Conservation (phyloP, 2,888 invertebrate species). For the Falcaria lacertinaria region DNA sequence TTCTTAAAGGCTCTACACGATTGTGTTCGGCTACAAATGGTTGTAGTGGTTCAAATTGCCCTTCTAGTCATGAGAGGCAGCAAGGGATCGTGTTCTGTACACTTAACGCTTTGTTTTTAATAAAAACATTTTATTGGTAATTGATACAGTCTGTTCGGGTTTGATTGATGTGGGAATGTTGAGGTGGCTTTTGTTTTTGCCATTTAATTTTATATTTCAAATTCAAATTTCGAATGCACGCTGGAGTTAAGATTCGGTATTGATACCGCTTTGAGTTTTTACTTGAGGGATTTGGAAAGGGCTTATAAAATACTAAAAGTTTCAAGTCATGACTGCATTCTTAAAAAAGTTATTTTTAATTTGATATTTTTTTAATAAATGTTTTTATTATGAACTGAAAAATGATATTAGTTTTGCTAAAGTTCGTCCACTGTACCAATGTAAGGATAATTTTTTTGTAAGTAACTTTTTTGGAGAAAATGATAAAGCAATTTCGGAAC, state of each 20-base stretch:
- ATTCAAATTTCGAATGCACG: background rate
- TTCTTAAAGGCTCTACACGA: conserved; percentile 50
- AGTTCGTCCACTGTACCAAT: background rate
- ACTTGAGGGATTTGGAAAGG: conserved; percentile 10
- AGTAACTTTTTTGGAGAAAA: conserved; percentile 10
- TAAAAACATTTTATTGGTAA: conserved; percentile 48
- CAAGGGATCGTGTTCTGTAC: conserved; percentile 50
- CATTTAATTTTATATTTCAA: background rate
- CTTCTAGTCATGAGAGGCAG: conserved; percentile 37
- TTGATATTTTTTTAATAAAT: too few relatives aligned
- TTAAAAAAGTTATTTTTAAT: too few relatives aligned
- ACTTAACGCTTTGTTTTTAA: conserved; percentile 53
- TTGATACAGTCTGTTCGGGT: conserved; percentile 42
- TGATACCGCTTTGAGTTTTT: conserved; percentile 1
- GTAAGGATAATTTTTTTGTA: background rate
- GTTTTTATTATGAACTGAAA: background rate
- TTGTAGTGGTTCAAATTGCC: conserved; percentile 55
- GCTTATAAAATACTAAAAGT: too few relatives aligned
- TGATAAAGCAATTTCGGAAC: conserved; percentile 42
- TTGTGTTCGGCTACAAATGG: conserved; percentile 55
- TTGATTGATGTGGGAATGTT: conserved; percentile 72
- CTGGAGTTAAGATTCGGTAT: background rate
- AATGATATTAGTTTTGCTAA: background rate
- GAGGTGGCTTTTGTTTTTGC: conserved; percentile 3
- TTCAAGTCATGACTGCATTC: too few relatives aligned